A percentile compares a stretch with the other conserved stretches of the same genome.
These are phyloP conservation scores for Polypterus senegalus DNA, from an alignment of 2,113 vertebrate genomes.

Conservation along the genomic window DNA sequence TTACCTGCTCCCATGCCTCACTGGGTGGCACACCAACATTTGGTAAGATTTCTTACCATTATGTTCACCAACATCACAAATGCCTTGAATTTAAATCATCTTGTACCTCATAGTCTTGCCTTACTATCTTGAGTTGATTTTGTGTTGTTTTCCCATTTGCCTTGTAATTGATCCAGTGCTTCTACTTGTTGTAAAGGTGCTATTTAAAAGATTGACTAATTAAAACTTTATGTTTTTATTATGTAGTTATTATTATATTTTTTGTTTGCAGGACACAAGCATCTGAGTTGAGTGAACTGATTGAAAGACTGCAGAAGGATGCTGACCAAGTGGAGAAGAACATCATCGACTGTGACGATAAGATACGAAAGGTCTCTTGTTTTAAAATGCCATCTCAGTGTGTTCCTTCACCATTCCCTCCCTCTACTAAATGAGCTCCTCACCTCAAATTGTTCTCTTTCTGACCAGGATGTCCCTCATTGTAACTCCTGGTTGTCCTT, in stretches of 20 bases:
- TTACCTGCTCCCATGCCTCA: too few species aligned
- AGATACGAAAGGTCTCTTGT: constrained; percentile 71
- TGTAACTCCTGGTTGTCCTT: too few species aligned
- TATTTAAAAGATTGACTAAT: too few species aligned
- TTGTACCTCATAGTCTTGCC: too few species aligned
- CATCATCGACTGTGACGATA: constrained; percentile 77
- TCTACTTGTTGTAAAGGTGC: too few species aligned
- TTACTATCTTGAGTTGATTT: too few species aligned
- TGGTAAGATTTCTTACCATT: too few species aligned
- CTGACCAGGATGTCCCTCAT: neutral
- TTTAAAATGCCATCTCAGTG: too few species aligned
- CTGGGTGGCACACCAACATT: too few species aligned
- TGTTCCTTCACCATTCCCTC: neutral
- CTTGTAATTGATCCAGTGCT: neutral
- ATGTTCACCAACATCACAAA: too few species aligned
- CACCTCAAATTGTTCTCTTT: neutral
- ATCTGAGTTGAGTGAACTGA: constrained; percentile 63
- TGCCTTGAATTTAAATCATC: too few species aligned
- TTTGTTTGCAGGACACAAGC: constrained; percentile 44
- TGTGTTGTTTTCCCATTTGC: neutral
- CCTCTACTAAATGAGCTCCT: neutral
- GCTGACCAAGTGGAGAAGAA: constrained; percentile 91
- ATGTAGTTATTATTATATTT: neutral
- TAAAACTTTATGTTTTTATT: neutral
- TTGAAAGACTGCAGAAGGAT: constrained; percentile 86